These are phyloP conservation scores for Odontesthes bonariensis DNA, from an alignment of 2,113 vertebrate genomes.

Conservation along the genomic window DNA sequence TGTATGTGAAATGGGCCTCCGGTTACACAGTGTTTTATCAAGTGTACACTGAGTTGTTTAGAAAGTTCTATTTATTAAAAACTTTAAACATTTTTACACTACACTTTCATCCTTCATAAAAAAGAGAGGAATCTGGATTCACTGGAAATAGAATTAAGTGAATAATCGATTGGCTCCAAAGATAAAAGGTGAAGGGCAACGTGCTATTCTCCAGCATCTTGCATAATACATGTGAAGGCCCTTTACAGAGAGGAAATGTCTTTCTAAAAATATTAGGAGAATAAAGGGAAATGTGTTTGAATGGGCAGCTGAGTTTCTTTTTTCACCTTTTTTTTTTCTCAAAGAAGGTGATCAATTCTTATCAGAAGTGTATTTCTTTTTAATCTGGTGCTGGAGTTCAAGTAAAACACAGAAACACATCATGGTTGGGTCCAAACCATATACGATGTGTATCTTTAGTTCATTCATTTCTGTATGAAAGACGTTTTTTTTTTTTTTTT, in stretches of 20 bases:
- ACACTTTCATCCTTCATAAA: background rate
- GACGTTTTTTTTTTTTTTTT: no score
- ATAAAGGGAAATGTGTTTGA: constrained; percentile 56
- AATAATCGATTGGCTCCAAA: constrained; percentile 45
- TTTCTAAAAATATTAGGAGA: constrained; percentile 68
- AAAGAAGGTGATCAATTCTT: no score
- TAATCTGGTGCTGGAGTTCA: no score
- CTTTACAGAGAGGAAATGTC: constrained; percentile 56
- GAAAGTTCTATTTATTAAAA: background rate
- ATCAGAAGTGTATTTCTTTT: no score
- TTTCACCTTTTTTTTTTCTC: background rate
- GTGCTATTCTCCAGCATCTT: constrained; percentile 41
- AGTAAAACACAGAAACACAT: no score
- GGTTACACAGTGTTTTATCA: background rate
- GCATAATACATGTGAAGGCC: constrained; percentile 71
- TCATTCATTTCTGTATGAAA: no score
- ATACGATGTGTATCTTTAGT: no score
- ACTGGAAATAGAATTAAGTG: constrained; percentile 41
- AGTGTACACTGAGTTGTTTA: background rate
- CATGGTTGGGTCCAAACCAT: no score
- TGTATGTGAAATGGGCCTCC: no score
- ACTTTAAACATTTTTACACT: background rate
- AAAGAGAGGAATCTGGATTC: constrained; percentile 4
- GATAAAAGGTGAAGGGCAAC: constrained; percentile 53
- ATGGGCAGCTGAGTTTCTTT: constrained; percentile 9